Evolutionary conservation across 2,888 invertebrate species (phyloP).

Genomic region (Dolichopus griseipennis): DNA sequence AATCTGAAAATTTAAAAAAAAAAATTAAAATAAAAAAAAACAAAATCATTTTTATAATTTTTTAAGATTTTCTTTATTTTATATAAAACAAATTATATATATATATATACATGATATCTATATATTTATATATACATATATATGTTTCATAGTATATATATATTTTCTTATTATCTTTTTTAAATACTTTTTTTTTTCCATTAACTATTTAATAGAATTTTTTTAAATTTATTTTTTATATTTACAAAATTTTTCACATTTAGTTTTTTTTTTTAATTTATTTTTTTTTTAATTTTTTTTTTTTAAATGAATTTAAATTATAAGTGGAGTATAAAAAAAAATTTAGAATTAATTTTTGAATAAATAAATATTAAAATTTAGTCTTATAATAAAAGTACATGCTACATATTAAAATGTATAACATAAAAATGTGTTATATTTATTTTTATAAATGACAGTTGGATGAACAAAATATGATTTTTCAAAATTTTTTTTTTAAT

Average conservation of each 20-base stretch:
- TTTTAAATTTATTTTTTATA: background rate
- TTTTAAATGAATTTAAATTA: background rate
- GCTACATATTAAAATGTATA: too few species aligned
- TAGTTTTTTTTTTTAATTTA: background rate
- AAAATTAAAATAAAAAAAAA: too few species aligned
- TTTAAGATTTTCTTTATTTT: conserved; percentile 2
- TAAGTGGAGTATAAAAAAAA: background rate
- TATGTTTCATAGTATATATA: background rate
- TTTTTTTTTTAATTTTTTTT: background rate
- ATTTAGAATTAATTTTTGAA: background rate
- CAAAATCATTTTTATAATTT: background rate
- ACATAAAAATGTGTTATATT: too few species aligned
- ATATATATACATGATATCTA: background rate
- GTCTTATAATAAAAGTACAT: too few species aligned
- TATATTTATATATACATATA: background rate
- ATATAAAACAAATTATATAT: conserved; percentile 4
- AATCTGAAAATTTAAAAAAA: too few species aligned
- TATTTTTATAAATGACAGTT: too few species aligned
- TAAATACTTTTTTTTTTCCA: background rate
- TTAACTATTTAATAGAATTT: background rate
- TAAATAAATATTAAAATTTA: background rate
- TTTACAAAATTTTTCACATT: background rate
- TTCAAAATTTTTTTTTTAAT: too few species aligned
- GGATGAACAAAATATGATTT: too few species aligned
- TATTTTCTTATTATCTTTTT: background rate